Evolutionary conservation across 2,797 vertebrate species (phyloP), one percentile per base, ranked within the genome.

Genomic region (Euphonia xanthogaster): DNA sequence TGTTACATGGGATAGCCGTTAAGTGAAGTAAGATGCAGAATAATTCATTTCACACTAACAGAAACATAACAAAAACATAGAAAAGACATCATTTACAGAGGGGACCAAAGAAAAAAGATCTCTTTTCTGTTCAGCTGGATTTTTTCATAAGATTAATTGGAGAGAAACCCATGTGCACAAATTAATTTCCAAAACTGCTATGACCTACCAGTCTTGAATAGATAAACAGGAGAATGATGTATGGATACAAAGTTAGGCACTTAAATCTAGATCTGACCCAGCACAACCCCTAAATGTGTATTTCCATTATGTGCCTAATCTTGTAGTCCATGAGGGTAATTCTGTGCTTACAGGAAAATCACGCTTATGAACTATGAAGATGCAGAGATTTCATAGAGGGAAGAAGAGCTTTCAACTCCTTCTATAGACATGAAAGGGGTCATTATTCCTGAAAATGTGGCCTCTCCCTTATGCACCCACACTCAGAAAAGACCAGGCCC

Each of bases 291-390:
- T 81, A 83, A 93, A 88, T 72, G 57, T 42, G 58, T 42, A 40
- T 87, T 87, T 94, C 79, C 94, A 95, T 94, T 95, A 93, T 76
- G 62, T 50, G 75, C 57, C 72, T 94, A 86, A 95, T 96, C 91
- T 96, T 86, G 81, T 93, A 86, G 89, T 94, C 94, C 93, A 88
- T 75, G 73, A 78, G 58, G 82, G 77, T 71, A 89, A 90, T 83
- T 74, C 86, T 31, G 57, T 65, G 94, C 90, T 94, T 91, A 94
- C 27, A 93, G 80, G 67, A 96, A 93, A 75, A 91, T 62, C 89
- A 80, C 0, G 0, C 21, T 90, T 88, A 91, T 33, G 65, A 90
- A 85, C 81, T 87, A 71, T 7, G 27, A 92, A 90, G 67, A 90
- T 31, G n/a, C 58, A 92, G 87, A 90, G 67, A 68, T 70, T 86